Evolutionary conservation across 2,888 invertebrate species (phyloP).

Genomic region (Caenorhabditis drosophilae): DNA sequence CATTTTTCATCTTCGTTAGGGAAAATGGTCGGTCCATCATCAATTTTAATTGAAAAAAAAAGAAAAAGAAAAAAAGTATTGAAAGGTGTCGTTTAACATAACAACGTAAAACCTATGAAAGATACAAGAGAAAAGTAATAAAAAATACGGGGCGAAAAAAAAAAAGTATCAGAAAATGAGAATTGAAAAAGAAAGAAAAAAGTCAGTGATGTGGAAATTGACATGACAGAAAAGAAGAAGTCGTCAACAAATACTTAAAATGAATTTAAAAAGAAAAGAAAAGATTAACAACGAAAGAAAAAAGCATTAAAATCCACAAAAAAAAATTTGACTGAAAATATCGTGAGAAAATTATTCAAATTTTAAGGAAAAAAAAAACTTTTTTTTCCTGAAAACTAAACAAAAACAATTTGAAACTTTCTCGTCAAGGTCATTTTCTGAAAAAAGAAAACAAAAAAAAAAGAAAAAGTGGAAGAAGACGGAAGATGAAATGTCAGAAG

Average conservation of each 20-base stretch:
- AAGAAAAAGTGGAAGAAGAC: not conserved
- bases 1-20: too few relatives aligned
- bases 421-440: too few relatives aligned
- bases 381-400: not conserved
- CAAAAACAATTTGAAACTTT: too few relatives aligned
- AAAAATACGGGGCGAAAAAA: too few relatives aligned
- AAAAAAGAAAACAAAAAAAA: not conserved
- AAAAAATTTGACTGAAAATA: not conserved
- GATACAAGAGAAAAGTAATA: too few relatives aligned
- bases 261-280: not conserved
- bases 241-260: constrained; percentile 1
- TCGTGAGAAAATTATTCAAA: too few relatives aligned
- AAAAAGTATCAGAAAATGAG: not conserved
- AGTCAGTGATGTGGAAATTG: not conserved
- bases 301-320: not conserved
- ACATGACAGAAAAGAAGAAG: not conserved
- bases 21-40: too few relatives aligned
- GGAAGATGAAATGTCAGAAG: constrained; percentile 3
- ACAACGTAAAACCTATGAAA: too few relatives aligned
- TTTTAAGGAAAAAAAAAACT: not conserved
- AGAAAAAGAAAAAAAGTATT: not conserved
- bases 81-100: not conserved
- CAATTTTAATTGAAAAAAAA: too few relatives aligned
- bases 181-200: not conserved
- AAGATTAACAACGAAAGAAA: not conserved